Evolutionary conservation across 2,797 vertebrate genomes (phyloP).

Genomic region (Rhadinocentrus ornatus): DNA sequence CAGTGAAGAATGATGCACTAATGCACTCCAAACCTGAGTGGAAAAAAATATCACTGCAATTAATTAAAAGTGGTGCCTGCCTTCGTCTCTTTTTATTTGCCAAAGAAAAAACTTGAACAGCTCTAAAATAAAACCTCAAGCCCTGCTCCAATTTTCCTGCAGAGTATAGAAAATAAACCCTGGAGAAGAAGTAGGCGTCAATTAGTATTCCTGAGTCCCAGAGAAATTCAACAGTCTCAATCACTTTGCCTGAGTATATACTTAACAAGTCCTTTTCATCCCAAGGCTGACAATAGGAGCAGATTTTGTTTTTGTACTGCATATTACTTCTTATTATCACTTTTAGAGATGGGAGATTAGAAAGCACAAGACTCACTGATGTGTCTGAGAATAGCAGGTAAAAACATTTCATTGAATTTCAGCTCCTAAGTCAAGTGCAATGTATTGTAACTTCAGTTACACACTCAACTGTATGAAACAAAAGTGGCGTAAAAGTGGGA

Average conservation of each 20-base stretch:
- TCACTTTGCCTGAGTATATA: slow-evolving; percentile 46
- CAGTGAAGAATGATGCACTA: slow-evolving; percentile 3
- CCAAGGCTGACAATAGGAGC: slow-evolving; percentile 53
- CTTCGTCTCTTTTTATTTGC: slow-evolving; percentile 13
- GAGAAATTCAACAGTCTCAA: slow-evolving; percentile 53
- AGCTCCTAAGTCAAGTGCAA: slow-evolving; percentile 70
- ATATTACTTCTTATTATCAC: slow-evolving; percentile 68
- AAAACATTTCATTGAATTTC: slow-evolving; percentile 64
- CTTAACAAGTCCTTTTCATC: slow-evolving; percentile 61
- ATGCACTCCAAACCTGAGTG: background rate
- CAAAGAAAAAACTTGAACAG: slow-evolving; percentile 33
- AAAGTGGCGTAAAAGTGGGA: slow-evolving; percentile 73
- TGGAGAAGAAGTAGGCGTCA: slow-evolving; percentile 37
- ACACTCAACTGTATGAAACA: slow-evolving; percentile 56
- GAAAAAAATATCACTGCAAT: slow-evolving; percentile 35
- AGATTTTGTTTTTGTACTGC: slow-evolving; percentile 57
- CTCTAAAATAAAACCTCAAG: slow-evolving; percentile 57
- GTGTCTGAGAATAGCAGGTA: slow-evolving; percentile 72
- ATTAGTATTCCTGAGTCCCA: slow-evolving; percentile 43
- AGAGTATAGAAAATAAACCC: slow-evolving; percentile 34
- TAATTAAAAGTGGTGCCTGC: slow-evolving; percentile 30
- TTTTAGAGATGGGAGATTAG: slow-evolving; percentile 66
- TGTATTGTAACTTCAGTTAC: slow-evolving; percentile 64
- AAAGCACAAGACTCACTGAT: slow-evolving; percentile 56
- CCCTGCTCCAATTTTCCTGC: slow-evolving; percentile 21